Evolutionary conservation across 2,888 invertebrate genomes (phyloP).

Genomic region (Philaethria dido): DNA sequence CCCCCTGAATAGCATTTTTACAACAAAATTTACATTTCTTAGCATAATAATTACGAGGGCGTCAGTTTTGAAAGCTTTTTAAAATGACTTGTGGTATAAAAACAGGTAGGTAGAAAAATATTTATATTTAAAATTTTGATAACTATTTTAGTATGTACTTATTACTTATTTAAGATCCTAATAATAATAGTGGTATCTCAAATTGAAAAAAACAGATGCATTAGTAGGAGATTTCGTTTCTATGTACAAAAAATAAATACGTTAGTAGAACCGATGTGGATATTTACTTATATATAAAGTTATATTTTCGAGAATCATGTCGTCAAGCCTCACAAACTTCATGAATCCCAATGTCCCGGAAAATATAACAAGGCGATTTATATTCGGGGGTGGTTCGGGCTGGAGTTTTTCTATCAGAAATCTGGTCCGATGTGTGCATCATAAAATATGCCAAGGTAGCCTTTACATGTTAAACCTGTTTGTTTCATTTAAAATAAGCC

Average conservation of each 20-base stretch:
- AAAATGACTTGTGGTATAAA: conserved; percentile 48
- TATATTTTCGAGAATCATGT: conserved; percentile 61
- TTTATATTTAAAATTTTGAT: too few relatives aligned
- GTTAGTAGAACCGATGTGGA: background rate
- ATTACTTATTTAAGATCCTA: background rate
- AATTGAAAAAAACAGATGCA: background rate
- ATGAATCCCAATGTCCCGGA: conserved; percentile 82
- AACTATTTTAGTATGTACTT: too few relatives aligned
- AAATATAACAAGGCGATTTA: conserved; percentile 83
- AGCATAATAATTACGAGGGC: conserved; percentile 58
- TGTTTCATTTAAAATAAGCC: conserved; percentile 8
- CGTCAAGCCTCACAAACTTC: conserved; percentile 75
- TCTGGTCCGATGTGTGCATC: conserved; percentile 63
- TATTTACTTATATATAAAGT: conserved; percentile 10
- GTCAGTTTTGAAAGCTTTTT: conserved; percentile 51
- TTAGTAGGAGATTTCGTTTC: background rate
- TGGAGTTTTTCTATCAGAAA: conserved; percentile 77
- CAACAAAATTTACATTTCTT: conserved; percentile 57
- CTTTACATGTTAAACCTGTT: conserved; percentile 26
- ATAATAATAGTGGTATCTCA: too few relatives aligned
- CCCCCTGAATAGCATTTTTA: conserved; percentile 46
- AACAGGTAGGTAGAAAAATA: conserved; percentile 32
- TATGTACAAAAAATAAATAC: background rate
- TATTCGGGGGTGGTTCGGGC: conserved; percentile 74
- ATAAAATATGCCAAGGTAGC: conserved; percentile 48